phyloP scores from a whole-genome alignment of 2,888 invertebrate species.

The Octodonta nipae region DNA sequence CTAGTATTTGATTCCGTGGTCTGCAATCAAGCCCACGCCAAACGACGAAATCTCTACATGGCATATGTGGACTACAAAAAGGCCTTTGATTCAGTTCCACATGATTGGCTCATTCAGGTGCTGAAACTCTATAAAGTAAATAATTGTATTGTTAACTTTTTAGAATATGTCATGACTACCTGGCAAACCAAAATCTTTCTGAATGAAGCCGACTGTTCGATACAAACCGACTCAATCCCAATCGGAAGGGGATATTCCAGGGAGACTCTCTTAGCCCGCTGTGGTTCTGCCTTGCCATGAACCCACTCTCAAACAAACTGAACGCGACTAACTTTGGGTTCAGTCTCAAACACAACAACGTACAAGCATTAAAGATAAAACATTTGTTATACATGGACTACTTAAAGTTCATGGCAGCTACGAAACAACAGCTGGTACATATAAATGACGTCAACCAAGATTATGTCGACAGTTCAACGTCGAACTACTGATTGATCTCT shows the following conservation, averaged over 20 bases:
- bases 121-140: not conserved
- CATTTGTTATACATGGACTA: too few relatives aligned
- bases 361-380: too few relatives aligned
- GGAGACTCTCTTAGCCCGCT: not conserved
- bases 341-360: too few relatives aligned
- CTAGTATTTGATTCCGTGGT: not conserved
- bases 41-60: not conserved
- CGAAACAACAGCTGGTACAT: too few relatives aligned
- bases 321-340: too few relatives aligned
- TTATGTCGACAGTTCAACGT: too few relatives aligned
- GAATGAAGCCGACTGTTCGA: too few relatives aligned
- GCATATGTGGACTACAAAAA: slow-evolving; percentile 1
- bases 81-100: slow-evolving; percentile 1
- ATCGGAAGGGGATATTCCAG: slow-evolving; percentile 2
- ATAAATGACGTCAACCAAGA: too few relatives aligned
- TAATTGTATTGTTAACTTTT: not conserved
- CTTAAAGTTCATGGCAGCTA: too few relatives aligned
- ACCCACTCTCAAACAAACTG: too few relatives aligned
- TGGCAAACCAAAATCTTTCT: not conserved
- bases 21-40: not conserved
- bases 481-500: too few relatives aligned
- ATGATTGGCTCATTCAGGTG: not conserved
- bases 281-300: too few relatives aligned
- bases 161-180: not conserved
- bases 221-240: not conserved